These are phyloP conservation scores for Girardinus metallicus DNA, from an alignment of 2,797 vertebrate genomes.

Conservation along the genomic window DNA sequence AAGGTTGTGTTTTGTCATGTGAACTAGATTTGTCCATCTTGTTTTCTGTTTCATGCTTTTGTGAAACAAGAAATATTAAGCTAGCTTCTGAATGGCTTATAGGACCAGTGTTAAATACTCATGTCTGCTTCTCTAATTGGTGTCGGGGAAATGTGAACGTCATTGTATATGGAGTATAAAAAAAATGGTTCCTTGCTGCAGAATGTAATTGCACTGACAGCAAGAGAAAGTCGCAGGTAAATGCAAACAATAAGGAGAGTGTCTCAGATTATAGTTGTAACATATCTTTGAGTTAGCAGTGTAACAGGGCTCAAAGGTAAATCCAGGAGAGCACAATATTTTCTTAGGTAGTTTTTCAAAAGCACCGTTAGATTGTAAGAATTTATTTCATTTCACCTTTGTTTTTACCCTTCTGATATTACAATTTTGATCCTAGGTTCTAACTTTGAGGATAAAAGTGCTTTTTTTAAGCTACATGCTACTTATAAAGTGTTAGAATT, in stretches of 20 bases:
- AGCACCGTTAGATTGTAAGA: not conserved
- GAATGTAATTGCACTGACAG: constrained; percentile 4
- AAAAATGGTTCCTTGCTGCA: constrained; percentile 4
- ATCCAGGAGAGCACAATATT: not conserved
- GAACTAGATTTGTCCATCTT: constrained; percentile 3
- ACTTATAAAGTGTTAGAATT: not conserved
- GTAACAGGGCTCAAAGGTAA: not conserved
- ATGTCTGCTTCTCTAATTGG: constrained; percentile 12
- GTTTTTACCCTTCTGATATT: not conserved
- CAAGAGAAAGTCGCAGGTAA: not conserved
- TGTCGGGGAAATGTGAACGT: not conserved
- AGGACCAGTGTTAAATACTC: constrained; percentile 15
- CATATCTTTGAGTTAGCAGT: not conserved
- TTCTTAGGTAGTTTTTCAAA: not conserved
- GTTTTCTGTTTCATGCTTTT: constrained; percentile 4
- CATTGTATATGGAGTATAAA: not conserved
- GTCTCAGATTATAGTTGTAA: not conserved
- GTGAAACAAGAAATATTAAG: constrained; percentile 6
- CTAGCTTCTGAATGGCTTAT: not conserved
- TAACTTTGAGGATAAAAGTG: not conserved
- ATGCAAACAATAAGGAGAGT: not conserved
- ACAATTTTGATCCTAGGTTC: not conserved
- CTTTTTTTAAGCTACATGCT: not conserved
- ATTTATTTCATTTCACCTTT: not conserved
- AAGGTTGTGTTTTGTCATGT: not conserved